Base-by-base conservation (phyloP, 2,113 vertebrate genomes). In the Recurvirostra avosetta region DNA sequence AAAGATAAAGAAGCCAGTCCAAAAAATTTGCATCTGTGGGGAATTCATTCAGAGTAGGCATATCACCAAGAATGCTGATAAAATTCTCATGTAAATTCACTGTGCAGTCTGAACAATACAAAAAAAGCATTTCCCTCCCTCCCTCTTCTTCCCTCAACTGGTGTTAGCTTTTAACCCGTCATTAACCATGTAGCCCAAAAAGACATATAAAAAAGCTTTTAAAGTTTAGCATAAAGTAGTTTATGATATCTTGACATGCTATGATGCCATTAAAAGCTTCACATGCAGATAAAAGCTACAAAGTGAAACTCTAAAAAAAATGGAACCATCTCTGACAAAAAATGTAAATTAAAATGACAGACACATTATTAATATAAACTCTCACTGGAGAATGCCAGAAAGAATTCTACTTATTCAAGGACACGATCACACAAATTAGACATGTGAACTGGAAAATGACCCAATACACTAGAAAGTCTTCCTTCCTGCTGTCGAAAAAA, bases 41-140 rank as follows among this genome's bases (percentile, higher is more conserved):
- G 88, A 95, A 85, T 86, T 92, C 56, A 77, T 84, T 89, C 92
- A 89, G 32, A 89, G 38, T 22, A 76, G 68, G 55, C 82, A 70
- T 63, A 83, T 66, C 82, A 83, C 41, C 47, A 76, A 96, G 88
- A 93, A 94, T 29, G 68, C 71, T 92, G 95, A 92, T 94, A 94
- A 94, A 95, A 91, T 96, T 92, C 70, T 87, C 65, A 97, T 92
- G 77, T 78, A 93, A 96, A 96, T 96, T 88, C 76, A 83, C 61
- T 81, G 21, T 40, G 47, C 49, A 85, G 47, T 47, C 79, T 86
- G 67, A 92, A 67, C 56, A 88, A 84, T 36, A 76, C 21, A 82
- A 84, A 94, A 59, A 78, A 77, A 94, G 61, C 49, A 74, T 58
- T 80, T 89, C 29, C 14, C 30, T 90, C 29, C 20, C 16, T 29